Percentiles rank a stretch among this genome's conserved stretches.
Conservation (phyloP, 2,113 vertebrate genomes). For the Cyprinus carpio region DNA sequence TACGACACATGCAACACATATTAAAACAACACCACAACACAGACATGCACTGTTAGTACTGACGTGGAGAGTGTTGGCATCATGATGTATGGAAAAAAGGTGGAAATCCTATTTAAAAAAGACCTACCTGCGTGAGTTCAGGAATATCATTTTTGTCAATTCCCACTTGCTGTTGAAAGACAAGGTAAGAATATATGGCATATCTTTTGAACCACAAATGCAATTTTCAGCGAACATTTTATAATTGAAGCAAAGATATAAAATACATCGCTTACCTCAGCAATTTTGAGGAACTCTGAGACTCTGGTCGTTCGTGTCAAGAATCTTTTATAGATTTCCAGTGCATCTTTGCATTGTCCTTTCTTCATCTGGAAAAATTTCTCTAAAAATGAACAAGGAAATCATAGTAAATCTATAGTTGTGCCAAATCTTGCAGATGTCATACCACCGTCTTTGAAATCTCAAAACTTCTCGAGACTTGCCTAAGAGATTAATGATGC, state of each 20-base stretch:
- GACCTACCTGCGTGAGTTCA: conserved; percentile 93
- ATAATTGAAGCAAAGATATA: background rate
- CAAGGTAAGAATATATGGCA: background rate
- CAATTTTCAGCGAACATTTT: background rate
- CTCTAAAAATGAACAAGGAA: conserved; percentile 74
- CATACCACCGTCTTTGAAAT: background rate
- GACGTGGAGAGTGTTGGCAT: conserved; percentile 22
- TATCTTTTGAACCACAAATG: background rate
- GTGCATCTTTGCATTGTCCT: conserved; percentile 96
- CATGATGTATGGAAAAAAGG: background rate
- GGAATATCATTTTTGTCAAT: conserved; percentile 99
- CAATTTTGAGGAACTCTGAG: conserved; percentile 98
- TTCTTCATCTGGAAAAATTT: conserved; percentile 99
- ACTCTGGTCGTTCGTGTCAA: conserved; percentile 96
- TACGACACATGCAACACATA: conserved; percentile 56
- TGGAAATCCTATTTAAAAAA: background rate
- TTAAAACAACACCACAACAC: conserved; percentile 54
- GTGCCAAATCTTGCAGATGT: background rate
- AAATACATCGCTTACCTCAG: conserved; percentile 80
- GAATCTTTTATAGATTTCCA: conserved; percentile 99
- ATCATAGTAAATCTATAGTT: too few relatives aligned
- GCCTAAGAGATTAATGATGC: conserved; percentile 97
- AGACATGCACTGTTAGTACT: conserved; percentile 64
- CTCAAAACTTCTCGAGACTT: conserved; percentile 55
- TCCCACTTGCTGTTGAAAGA: conserved; percentile 90